phyloP scores from a whole-genome alignment of 2,113 vertebrate genomes.

The Pachycephala philippinensis region DNA sequence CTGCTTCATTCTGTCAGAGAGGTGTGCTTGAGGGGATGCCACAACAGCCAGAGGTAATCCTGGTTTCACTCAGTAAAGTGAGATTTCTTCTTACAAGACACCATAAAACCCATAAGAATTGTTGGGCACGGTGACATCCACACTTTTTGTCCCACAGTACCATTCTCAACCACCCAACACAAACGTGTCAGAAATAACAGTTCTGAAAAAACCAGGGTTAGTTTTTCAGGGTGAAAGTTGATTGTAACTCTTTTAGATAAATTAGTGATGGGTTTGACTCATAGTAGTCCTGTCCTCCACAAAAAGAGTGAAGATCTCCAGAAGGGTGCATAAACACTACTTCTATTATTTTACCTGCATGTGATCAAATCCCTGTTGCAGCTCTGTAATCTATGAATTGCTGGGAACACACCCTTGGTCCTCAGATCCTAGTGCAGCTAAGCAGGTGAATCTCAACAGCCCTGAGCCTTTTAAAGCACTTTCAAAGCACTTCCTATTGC shows the following conservation, averaged over 20 bases:
- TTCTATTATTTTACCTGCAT: neutral
- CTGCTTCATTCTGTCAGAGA: neutral
- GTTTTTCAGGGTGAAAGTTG: neutral
- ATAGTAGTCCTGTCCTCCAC: neutral
- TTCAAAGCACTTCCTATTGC: neutral
- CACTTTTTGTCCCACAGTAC: neutral
- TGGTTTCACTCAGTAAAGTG: neutral
- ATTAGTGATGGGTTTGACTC: neutral
- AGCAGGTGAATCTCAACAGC: neutral
- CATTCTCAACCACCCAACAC: neutral
- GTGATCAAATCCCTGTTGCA: neutral
- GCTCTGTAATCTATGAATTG: neutral
- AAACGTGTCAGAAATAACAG: neutral
- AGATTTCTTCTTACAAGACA: neutral
- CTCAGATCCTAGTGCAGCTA: neutral
- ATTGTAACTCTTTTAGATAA: neutral
- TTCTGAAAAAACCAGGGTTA: neutral
- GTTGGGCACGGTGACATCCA: accelerated
- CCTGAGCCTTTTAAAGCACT: neutral
- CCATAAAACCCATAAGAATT: neutral
- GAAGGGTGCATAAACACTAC: neutral
- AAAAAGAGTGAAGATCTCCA: neutral
- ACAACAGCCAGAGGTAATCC: neutral
- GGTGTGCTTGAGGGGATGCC: neutral
- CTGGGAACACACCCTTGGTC: neutral